These are phyloP conservation scores for Prorops nasuta DNA, from an alignment of 1,140 invertebrate species.

Conservation along the genomic window DNA sequence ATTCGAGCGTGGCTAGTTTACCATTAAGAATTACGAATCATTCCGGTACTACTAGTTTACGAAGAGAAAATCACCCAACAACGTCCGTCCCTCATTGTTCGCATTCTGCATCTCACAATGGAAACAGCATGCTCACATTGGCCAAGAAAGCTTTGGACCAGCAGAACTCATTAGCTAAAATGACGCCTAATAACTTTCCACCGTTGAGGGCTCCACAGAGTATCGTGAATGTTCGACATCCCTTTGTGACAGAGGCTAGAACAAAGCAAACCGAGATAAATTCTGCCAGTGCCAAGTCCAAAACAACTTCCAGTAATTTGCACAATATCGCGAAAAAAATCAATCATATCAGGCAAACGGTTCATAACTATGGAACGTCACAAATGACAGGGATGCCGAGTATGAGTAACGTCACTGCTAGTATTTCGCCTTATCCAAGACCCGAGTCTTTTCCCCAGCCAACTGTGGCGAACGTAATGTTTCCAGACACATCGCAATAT, in stretches of 20 bases:
- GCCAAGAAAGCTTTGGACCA: conserved; percentile 33
- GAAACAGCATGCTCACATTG: conserved; percentile 16
- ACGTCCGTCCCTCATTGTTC: conserved; percentile 12
- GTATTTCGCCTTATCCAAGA: conserved; percentile 32
- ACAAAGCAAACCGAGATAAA: conserved; percentile 26
- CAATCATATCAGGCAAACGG: conserved; percentile 24
- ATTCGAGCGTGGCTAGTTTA: conserved; percentile 16
- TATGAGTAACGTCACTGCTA: conserved; percentile 26
- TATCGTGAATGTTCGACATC: conserved; percentile 40
- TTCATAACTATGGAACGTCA: conserved; percentile 31
- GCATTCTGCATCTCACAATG: conserved; percentile 15
- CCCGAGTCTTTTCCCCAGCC: conserved; percentile 33
- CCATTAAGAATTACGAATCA: conserved; percentile 20
- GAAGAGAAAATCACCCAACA: conserved; percentile 19
- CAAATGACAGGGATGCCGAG: conserved; percentile 23
- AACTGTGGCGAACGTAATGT: conserved; percentile 33
- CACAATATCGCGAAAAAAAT: conserved; percentile 26
- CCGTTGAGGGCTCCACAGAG: conserved; percentile 40
- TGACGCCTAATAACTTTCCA: conserved; percentile 37
- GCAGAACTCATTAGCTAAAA: conserved; percentile 25
- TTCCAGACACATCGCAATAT: conserved; percentile 36
- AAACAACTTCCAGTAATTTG: conserved; percentile 16
- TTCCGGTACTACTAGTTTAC: conserved; percentile 5
- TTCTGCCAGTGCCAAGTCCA: conserved; percentile 10
- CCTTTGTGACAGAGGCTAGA: conserved; percentile 35